Evolutionary conservation across 2,888 invertebrate genomes (phyloP).

Genomic region (Drosophila demipolita): DNA sequence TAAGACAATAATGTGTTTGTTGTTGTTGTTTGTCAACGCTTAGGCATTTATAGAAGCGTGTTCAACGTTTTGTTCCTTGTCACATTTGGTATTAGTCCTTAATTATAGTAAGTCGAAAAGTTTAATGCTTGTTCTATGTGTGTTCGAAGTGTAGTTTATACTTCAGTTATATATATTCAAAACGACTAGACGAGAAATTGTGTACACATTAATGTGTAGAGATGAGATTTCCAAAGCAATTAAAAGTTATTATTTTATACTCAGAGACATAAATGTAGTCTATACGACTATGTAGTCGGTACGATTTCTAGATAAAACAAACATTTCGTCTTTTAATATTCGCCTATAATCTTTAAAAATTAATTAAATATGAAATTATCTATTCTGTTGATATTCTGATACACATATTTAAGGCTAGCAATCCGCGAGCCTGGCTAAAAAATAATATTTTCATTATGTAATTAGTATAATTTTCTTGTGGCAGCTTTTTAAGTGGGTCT

Average conservation of each 20-base stretch:
- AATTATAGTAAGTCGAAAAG: constrained; percentile 26
- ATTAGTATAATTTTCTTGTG: background rate
- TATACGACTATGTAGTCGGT: background rate
- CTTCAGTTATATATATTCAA: background rate
- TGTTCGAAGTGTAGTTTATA: constrained; percentile 9
- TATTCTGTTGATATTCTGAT: background rate
- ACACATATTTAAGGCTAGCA: background rate
- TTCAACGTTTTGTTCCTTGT: constrained; percentile 44
- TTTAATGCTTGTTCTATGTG: constrained; percentile 6
- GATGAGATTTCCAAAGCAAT: background rate
- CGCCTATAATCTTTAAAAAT: background rate
- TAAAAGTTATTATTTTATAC: background rate
- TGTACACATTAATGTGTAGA: background rate
- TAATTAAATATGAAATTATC: background rate
- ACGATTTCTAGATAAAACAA: background rate
- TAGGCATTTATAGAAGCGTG: constrained; percentile 59
- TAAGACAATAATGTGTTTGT: constrained; percentile 62
- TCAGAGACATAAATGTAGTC: background rate
- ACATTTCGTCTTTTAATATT: background rate
- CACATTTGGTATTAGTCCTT: background rate
- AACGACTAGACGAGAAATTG: background rate
- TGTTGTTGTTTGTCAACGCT: constrained; percentile 38
- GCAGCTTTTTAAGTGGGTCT: background rate
- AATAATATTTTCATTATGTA: background rate
- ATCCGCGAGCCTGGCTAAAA: no score